Base-by-base conservation (phyloP, 2,797 vertebrate genomes). In the Psittacula echo region DNA sequence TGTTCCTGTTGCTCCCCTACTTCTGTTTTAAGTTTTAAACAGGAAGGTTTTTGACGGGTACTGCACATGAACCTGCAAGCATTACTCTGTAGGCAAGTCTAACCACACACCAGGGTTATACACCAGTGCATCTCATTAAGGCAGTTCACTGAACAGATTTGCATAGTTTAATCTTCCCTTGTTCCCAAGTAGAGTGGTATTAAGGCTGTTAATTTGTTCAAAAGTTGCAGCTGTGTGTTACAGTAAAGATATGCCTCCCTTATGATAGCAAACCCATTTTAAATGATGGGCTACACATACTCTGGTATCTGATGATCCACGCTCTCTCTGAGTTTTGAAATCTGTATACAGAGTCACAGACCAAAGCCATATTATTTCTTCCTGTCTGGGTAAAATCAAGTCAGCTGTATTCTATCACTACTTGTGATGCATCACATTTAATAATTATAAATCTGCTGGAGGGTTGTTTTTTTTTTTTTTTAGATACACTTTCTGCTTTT, bases 401-500 rank as follows among this genome's bases (percentile, higher is more conserved):
- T 93, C 90, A 83, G 86, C 82, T 68, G 44, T 89, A 87, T 34
- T 68, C 89, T 78, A 87, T 68, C 73, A 64, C 56, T 89, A 44
- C 26, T 91, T 80, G 58, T 47, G 89, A 83, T 87, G 34, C 20
- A 2, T 89, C 72, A 72, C 65, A 85, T 87, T 82, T 80, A 90
- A 87, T 93, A 94, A 95, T 95, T 92, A 87, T 3, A 92, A 93
- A 85, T 93, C 82, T 87, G 84, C 37, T 83, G 42, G 78, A 85
- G 76, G 56, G 23, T 37, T 60, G 6, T 20, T 12, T 37, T 37
- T 58, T n/a, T 6, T 17, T 73, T 83, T 80, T 58, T 42, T 29
- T 0, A 71, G 77, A 92, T 47, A 50, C 53, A 47, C 53, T 77
- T 83, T 85, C 48, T 85, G 72, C 85, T 91, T 96, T 95, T 96